Evolutionary conservation across 2,797 vertebrate genomes (phyloP), one percentile per base, ranked within the genome.

Genomic region (Helarctos malayanus): DNA sequence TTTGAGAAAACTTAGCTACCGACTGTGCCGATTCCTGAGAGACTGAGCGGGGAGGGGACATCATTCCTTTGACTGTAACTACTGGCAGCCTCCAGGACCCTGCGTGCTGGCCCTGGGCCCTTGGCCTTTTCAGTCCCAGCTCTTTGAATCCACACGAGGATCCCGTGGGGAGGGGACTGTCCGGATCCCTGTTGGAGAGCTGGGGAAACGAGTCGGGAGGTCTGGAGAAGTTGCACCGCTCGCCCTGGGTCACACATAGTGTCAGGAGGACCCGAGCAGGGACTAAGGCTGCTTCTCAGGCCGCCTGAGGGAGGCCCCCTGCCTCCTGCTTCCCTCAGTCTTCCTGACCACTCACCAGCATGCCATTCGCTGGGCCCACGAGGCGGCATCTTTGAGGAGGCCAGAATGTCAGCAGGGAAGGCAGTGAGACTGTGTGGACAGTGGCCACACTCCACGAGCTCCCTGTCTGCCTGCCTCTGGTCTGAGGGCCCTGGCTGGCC

Each of bases 81-180:
- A 0, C 21, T 65, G 0, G 15, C 23, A 3, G 10, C 12, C 8
- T 18, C n/a, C 0, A 0, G 38, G 56, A 29, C 54, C 71, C 19
- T 1, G 3, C 0, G 32, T 16, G 35, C 85, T 75, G 76, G 35
- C 18, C 76, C 68, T 0, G 32, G 85, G 65, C 5, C 16, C 38
- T 32, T 2, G 18, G 71, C 63, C 89, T 9, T 52, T 83, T 5
- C 0, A 1, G 32, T 23, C 41, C 0, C 11, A 35, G n/a, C 38
- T 63, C 8, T 0, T 21, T 18, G 45, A 23, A 29, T 63, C 63
- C 45, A 45, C 49, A 63, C 7, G 61, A 21, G 73, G n/a, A 18
- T 25, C 52, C 47, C 25, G 59, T 18, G 47, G 84, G 65, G 16
- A 61, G 35, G 52, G n/a, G 57, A 7, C 32, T n/a, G 0, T 45